Conservation (phyloP, 2,113 vertebrate genomes). For the Lanius ludovicianus region DNA sequence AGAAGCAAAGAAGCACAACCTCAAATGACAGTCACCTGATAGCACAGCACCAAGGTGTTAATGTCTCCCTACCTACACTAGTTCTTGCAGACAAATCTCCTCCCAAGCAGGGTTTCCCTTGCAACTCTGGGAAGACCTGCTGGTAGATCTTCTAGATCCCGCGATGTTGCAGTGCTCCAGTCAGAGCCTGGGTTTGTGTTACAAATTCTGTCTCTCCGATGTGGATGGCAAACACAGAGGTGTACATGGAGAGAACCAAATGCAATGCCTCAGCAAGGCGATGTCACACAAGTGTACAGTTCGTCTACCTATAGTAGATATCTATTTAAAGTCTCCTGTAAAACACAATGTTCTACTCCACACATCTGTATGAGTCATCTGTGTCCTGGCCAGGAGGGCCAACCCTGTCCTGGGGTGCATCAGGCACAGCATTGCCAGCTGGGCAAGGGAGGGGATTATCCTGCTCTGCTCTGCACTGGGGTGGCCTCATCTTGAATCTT, state of each 20-base stretch:
- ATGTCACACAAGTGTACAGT: neutral
- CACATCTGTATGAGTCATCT: fast-evolving
- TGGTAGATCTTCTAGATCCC: neutral
- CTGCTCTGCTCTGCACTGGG: neutral
- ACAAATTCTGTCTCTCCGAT: neutral
- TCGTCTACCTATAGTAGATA: neutral
- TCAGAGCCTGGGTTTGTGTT: neutral
- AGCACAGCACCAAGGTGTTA: neutral
- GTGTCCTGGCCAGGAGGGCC: neutral
- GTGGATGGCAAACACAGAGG: neutral
- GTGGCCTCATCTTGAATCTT: fast-evolving
- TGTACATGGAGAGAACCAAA: neutral
- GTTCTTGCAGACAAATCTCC: neutral
- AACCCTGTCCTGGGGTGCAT: fast-evolving
- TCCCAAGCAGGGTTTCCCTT: neutral
- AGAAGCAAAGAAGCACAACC: neutral
- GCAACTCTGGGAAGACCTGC: neutral
- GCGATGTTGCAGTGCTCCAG: neutral
- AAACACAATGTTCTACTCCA: neutral
- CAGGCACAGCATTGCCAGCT: fast-evolving
- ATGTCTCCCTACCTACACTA: no score
- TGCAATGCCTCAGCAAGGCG: neutral
- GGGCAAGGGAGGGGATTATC: neutral
- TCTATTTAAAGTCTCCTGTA: fast-evolving
- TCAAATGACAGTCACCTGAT: neutral